Conservation (phyloP, 1,140 invertebrate genomes). For the Rhyacophila brunnea region DNA sequence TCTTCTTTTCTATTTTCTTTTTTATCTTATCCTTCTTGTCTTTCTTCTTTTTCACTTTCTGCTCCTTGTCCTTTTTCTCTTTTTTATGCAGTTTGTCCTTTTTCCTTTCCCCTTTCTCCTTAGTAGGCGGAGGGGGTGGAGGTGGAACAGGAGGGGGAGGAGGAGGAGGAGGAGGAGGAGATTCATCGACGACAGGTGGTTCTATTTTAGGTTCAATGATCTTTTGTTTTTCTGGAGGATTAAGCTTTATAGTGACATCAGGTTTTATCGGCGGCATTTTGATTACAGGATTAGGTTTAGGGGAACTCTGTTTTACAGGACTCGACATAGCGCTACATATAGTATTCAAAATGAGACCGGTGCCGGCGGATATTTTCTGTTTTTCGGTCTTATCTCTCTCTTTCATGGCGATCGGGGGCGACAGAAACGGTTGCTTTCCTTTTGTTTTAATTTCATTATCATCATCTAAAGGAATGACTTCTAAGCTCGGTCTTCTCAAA, state of each 20-base stretch:
- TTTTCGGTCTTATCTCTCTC: slow-evolving; percentile 51
- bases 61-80: slow-evolving; percentile 68
- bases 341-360: slow-evolving; percentile 53
- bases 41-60: slow-evolving; percentile 73
- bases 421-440: slow-evolving; percentile 44
- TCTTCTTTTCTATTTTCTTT: slow-evolving; percentile 59
- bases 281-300: slow-evolving; percentile 47
- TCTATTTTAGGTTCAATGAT: slow-evolving; percentile 40
- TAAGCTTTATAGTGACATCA: slow-evolving; percentile 53
- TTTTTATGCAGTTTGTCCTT: slow-evolving; percentile 71
- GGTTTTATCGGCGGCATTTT: slow-evolving; percentile 53
- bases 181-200: slow-evolving; percentile 9
- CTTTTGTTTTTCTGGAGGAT: slow-evolving; percentile 45
- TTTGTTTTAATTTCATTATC: slow-evolving; percentile 45
- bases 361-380: slow-evolving; percentile 51
- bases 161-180: slow-evolving; percentile 35
- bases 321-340: slow-evolving; percentile 36
- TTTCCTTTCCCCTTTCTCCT: slow-evolving; percentile 57
- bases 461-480: slow-evolving; percentile 52
- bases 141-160: too few species aligned
- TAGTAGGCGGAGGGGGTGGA: slow-evolving; percentile 36
- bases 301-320: slow-evolving; percentile 25
- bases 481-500: slow-evolving; percentile 48
- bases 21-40: slow-evolving; percentile 70
- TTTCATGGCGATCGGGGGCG: slow-evolving; percentile 32